These are phyloP conservation scores for Elanus axillaris DNA, from an alignment of 2,113 vertebrate genomes.

Conservation along the genomic window DNA sequence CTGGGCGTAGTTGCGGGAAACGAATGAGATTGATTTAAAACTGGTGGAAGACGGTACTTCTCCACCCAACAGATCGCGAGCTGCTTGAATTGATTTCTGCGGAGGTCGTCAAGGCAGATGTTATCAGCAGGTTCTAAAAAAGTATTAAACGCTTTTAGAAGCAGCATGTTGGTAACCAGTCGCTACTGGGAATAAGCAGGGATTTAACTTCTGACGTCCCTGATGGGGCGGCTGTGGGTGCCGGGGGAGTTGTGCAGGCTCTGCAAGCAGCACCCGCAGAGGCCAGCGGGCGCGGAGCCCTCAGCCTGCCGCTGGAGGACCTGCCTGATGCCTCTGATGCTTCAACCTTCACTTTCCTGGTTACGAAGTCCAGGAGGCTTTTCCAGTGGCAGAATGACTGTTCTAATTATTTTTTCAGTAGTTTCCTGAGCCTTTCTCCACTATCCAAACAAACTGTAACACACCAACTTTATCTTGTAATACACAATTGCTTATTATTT, in stretches of 20 bases:
- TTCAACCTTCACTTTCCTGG: neutral
- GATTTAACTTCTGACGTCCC: neutral
- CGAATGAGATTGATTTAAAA: neutral
- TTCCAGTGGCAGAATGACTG: neutral
- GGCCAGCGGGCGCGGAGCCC: fast-evolving
- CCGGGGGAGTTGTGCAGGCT: neutral
- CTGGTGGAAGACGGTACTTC: neutral
- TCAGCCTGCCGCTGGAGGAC: neutral
- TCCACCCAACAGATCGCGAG: neutral
- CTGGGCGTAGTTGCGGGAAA: neutral
- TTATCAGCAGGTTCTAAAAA: neutral
- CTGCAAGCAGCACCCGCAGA: neutral
- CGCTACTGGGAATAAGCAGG: neutral
- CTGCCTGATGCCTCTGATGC: neutral
- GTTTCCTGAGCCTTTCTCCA: neutral
- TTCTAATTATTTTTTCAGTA: neutral
- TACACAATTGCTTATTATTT: slow-evolving; percentile 2
- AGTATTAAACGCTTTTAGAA: neutral
- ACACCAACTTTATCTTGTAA: neutral
- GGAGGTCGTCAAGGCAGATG: neutral
- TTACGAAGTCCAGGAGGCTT: neutral
- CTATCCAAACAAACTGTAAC: neutral
- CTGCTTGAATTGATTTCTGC: neutral
- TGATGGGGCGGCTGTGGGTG: neutral
- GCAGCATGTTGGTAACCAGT: neutral